Percentiles rank a stretch among this genome's conserved stretches.
Evolutionary conservation across 2,113 vertebrate genomes (phyloP).

Genomic region (Sapayoa aenigma): DNA sequence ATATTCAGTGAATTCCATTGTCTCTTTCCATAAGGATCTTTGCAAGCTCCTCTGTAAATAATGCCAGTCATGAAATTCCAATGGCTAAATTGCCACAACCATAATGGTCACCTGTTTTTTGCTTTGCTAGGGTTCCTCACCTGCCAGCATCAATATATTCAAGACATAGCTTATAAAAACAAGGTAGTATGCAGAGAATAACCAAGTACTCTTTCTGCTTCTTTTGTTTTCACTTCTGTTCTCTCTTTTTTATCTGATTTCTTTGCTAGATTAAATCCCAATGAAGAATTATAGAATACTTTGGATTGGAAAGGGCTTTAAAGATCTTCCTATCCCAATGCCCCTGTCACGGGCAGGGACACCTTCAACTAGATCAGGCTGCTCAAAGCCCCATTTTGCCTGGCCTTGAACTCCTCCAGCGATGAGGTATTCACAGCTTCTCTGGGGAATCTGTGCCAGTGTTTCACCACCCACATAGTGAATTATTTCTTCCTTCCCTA

Average conservation of each 20-base stretch:
- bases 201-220: background rate
- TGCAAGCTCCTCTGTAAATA: slow-evolving; percentile 44
- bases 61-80: slow-evolving; percentile 34
- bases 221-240: background rate
- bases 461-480: background rate
- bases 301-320: background rate
- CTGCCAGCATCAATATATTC: slow-evolving; percentile 45
- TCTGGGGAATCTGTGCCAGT: background rate
- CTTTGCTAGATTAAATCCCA: background rate
- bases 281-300: background rate
- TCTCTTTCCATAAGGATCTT: background rate
- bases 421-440: background rate
- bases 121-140: slow-evolving; percentile 22
- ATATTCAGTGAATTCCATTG: slow-evolving; percentile 32
- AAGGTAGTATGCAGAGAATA: background rate
- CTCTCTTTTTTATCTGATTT: background rate
- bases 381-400: background rate
- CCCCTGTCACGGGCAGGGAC: no score
- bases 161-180: slow-evolving; percentile 4
- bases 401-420: background rate
- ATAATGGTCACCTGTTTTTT: slow-evolving; percentile 47
- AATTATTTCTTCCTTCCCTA: background rate
- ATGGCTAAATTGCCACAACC: slow-evolving; percentile 15
- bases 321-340: background rate
- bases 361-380: background rate